Evolutionary conservation across 2,113 vertebrate genomes (phyloP), one percentile per base, ranked within the genome.

Genomic region (Manacus vitellinus): DNA sequence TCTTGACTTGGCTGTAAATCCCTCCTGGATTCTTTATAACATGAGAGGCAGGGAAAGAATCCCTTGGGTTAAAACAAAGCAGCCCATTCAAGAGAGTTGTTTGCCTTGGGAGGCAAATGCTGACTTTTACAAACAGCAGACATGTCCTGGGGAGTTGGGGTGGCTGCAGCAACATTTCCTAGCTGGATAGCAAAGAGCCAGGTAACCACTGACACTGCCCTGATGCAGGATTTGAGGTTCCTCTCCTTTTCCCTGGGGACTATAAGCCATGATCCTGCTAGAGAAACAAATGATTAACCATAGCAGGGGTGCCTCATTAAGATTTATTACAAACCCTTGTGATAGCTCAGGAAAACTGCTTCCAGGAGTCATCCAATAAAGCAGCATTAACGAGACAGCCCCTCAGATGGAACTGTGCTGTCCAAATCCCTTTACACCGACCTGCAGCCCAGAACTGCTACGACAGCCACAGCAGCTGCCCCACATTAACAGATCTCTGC

Each of bases 311-410:
- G 68, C 35, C 65, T 94, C 77, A 88, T 92, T 90, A 88, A 73
- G 75, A 96, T 96, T 96, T 97, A 95, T 96, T 87, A 90, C 67
- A 61, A 93, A 55, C 28, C 55, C 89, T 88, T 94, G 75, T 58
- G 86, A 94, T 72, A 86, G 90, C 56, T 44, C 56, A 88, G 91
- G 84, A 91, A 88, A 94, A 92, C 78, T 47, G 61, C 83, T 95
- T 92, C 66, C 96, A 95, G 77, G 68, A 94, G 68, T 41, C 72
- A 74, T 84, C 62, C 66, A 82, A 70, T 47, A 74, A 25, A 93
- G 72, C 87, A 88, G 89, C 87, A 94, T 74, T 78, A 89, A 82
- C 55, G 77, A 41, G 78, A 68, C 81, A 88, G 81, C 68, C 62
- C 55, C 77, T 96, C 84, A 31, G 78, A 91, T 68, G 89, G 92